Evolutionary conservation across 2,113 vertebrate genomes (phyloP), one percentile per base, ranked within the genome.

Genomic region (Leptobrachium ailaonicum): DNA sequence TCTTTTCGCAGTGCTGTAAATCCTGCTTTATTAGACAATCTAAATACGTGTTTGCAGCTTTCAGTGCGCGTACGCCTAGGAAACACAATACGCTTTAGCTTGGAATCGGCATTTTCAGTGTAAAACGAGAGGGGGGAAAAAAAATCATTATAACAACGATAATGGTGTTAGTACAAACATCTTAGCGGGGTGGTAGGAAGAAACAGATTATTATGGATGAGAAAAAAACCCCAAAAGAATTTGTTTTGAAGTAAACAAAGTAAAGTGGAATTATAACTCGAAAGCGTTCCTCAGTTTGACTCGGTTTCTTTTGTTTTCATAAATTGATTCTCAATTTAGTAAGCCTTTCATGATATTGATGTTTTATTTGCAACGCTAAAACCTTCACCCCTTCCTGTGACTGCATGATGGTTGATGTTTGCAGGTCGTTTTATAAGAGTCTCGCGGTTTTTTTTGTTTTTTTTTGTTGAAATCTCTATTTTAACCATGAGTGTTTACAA

Each of bases 21-120:
- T 77, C 66, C n/a, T 60, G n/a, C 42, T 69, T 76, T 77, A 77
- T 77, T 77, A 53, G 50, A 58, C 66, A 69, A 77, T 69, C 47
- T 77, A 77, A 76, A 77, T 70, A 77, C 40, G 75, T 69, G 53
- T 77, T 60, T 69, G 42, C 53, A 14, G 41, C 4, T 14, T 60
- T 73, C 71, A 73, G 60, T 73, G 40, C 58, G 71, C 71, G 13
- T 20, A 13, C 71, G n/a, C 14, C 40, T 13, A 67, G 32, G 67
- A 76, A 67, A 41, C 13, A 60, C 75, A n/a, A 54, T 45, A 14
- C 74, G 47, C 64, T 8, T 58, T 56, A 44, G 66, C 66, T 58
- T 6, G 13, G 14, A 77, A 70, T 45, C 70, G 66, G 66, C 66
- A 2, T n/a, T 77, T 69, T 45, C 66, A 69, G 40, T 10, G 41